Base-by-base conservation (phyloP, 2,113 vertebrate genomes). In the Anser cygnoides region DNA sequence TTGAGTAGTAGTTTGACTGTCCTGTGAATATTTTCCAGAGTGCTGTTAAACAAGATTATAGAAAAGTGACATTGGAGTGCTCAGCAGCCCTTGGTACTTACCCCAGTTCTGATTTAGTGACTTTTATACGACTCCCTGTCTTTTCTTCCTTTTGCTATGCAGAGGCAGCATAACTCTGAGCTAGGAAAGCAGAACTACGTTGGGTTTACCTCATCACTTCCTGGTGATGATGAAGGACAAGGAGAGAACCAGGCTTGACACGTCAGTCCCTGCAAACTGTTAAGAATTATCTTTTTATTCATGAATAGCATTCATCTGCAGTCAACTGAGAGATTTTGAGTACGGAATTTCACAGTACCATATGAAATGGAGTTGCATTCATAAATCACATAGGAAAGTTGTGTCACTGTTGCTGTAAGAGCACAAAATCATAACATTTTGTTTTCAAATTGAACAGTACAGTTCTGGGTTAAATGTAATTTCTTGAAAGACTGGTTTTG, bases 111-210 rank as follows among this genome's bases (percentile, higher is more conserved):
- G 79, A 86, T 86, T 77, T 73, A 85, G 59, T 80, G 66, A 70
- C 63, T 49, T 49, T 49, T 49, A 49, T 49, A 20, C 0, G 1
- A 37, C 37, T 90, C 50, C 21, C 10, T 52, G 35, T 29, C 13
- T 78, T 95, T 58, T 79, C 52, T 74, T 92, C 39, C 72, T 67
- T 39, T 44, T 1, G 0, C 72, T 94, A 2, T 78, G 43, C 0
- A 2, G 57, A 62, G 57, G 37, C 63, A 78, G 85, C 59, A 52
- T 39, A 92, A 57, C 39, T 73, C 66, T 58, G 66, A 95, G 43
- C 44, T 91, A 55, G 54, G 78, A 93, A 79, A 85, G 35, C 37
- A 78, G 77, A 92, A 73, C 67, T 94, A 21, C 66, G 92, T 93
- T 86, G 88, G 59, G 61, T 59, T 93, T 5, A 2, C 43, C 28